phyloP scores from a whole-genome alignment of 2,888 invertebrate species.

The Saturnia japonica region DNA sequence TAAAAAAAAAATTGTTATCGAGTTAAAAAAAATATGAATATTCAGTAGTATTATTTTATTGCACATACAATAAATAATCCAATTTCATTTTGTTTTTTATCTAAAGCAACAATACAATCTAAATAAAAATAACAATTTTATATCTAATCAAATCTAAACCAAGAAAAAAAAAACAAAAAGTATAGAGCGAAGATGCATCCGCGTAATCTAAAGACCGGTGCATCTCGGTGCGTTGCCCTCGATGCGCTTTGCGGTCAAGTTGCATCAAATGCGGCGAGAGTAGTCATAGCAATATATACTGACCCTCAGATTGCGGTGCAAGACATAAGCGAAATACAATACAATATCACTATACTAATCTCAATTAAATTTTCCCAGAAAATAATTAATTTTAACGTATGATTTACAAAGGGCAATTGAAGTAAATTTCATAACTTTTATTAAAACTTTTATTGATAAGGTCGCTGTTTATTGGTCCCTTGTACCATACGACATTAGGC shows the following conservation, averaged over 20 bases:
- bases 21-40: too few species aligned
- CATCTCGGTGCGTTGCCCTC: slow-evolving; percentile 56
- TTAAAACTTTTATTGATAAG: neutral
- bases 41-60: too few species aligned
- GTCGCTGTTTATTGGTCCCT: slow-evolving; percentile 24
- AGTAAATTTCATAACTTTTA: neutral
- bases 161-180: neutral
- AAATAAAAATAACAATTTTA: neutral
- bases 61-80: too few species aligned
- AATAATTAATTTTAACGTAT: neutral
- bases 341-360: neutral
- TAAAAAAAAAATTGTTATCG: too few species aligned
- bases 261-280: slow-evolving; percentile 52
- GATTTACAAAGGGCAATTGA: neutral
- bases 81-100: neutral
- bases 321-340: slow-evolving; percentile 14
- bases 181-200: slow-evolving; percentile 33
- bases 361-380: neutral
- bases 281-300: slow-evolving; percentile 48
- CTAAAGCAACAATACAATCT: neutral
- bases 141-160: neutral
- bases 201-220: slow-evolving; percentile 28
- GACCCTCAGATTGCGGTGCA: slow-evolving; percentile 43
- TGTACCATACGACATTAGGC: slow-evolving; percentile 36
- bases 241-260: slow-evolving; percentile 59